Percentiles rank a stretch among this genome's conserved stretches.
These are phyloP conservation scores for Dermochelys coriacea DNA, from an alignment of 2,797 vertebrate species.

Conservation along the genomic window DNA sequence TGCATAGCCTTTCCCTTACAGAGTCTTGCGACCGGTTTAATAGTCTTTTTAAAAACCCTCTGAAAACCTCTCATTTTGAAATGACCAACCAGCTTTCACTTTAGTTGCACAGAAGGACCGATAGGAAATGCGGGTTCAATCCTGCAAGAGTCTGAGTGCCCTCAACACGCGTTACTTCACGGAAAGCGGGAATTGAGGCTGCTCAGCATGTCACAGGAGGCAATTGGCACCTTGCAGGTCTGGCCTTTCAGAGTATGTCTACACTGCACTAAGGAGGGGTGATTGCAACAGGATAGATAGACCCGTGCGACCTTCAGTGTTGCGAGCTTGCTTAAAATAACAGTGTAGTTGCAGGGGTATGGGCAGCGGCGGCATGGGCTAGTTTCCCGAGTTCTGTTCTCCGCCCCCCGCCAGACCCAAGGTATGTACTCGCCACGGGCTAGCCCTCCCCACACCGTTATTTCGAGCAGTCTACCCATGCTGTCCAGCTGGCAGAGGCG, in stretches of 20 bases:
- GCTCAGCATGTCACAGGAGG: not conserved
- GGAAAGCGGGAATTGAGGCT: not conserved
- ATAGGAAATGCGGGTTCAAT: not conserved
- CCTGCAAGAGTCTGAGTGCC: not conserved
- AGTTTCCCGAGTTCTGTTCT: too few relatives aligned
- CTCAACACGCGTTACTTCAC: not conserved
- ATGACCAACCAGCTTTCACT: not conserved
- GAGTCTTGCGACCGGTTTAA: not conserved
- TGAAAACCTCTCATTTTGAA: not conserved
- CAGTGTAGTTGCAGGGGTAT: too few relatives aligned
- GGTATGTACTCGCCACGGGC: too few relatives aligned
- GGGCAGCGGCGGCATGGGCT: too few relatives aligned
- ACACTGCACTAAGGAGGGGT: not conserved
- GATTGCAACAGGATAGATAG: too few relatives aligned
- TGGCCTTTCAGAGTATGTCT: not conserved
- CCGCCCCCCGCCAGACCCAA: too few relatives aligned
- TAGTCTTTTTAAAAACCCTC: too few relatives aligned
- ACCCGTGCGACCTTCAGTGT: too few relatives aligned
- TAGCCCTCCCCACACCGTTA: too few relatives aligned
- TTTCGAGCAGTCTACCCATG: too few relatives aligned
- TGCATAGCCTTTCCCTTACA: not conserved
- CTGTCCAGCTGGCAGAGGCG: not conserved
- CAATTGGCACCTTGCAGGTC: not conserved
- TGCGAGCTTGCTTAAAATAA: too few relatives aligned
- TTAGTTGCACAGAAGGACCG: not conserved